Percentiles rank a stretch among this genome's conserved stretches.
Conservation (phyloP, 2,113 vertebrate species). For the Sinocyclocheilus anophthalmus region DNA sequence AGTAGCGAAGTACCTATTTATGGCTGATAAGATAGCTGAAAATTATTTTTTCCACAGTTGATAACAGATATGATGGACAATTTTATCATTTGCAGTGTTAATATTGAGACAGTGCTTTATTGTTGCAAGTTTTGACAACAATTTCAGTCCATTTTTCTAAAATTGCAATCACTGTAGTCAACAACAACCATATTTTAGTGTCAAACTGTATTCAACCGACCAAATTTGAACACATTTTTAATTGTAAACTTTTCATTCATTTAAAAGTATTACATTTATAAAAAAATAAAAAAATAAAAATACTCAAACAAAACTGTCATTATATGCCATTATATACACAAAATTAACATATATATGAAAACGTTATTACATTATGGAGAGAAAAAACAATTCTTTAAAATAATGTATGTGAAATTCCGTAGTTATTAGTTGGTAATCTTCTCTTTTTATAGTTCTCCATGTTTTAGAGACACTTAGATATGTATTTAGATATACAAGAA, state of each 20-base stretch:
- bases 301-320: no score
- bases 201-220: not conserved
- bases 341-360: not conserved
- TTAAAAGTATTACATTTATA: not conserved
- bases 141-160: not conserved
- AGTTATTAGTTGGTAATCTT: not conserved
- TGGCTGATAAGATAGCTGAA: not conserved
- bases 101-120: not conserved
- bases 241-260: not conserved
- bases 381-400: not conserved
- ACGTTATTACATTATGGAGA: not conserved
- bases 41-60: not conserved
- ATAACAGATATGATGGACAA: not conserved
- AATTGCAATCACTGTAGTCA: not conserved
- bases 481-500: no score
- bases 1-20: not conserved
- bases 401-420: not conserved
- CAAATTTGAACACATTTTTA: not conserved
- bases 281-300: no score
- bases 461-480: not conserved
- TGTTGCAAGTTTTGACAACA: not conserved
- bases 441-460: not conserved
- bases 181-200: not conserved
- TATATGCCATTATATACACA: not conserved
- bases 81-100: not conserved